phyloP scores from a whole-genome alignment of 2,797 vertebrate species.

The Melanotaenia nigrans region DNA sequence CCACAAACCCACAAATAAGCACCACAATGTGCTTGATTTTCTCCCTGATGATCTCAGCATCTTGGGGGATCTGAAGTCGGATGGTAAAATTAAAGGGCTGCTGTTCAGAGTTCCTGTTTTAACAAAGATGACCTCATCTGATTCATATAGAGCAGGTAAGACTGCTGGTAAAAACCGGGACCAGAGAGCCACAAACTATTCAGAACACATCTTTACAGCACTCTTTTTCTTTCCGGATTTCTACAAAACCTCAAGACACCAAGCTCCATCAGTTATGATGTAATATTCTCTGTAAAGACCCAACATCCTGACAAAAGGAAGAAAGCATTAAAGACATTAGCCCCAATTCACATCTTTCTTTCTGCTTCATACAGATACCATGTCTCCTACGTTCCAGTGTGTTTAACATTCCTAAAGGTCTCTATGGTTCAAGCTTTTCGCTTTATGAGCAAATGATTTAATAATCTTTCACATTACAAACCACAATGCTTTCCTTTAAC shows the following conservation, averaged over 20 bases:
- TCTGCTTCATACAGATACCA: conserved; percentile 32
- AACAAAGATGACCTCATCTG: not conserved
- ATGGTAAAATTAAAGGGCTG: conserved; percentile 42
- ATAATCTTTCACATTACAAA: conserved; percentile 1
- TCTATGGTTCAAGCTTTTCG: conserved; percentile 29
- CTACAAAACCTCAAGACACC: conserved; percentile 25
- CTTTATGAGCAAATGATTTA: conserved; percentile 26
- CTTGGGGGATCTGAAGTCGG: conserved; percentile 37
- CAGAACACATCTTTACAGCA: not conserved
- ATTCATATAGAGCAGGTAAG: conserved; percentile 42
- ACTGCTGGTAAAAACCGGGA: conserved; percentile 7
- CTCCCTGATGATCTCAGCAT: conserved; percentile 43
- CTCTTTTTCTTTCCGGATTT: conserved; percentile 4
- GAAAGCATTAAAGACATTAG: conserved; percentile 55
- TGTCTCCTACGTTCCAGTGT: conserved; percentile 34
- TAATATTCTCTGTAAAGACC: conserved; percentile 25
- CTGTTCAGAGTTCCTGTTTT: conserved; percentile 49
- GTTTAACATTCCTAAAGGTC: conserved; percentile 39
- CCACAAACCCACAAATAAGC: conserved; percentile 73
- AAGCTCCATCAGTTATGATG: conserved; percentile 22
- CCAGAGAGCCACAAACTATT: not conserved
- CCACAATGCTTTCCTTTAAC: not conserved
- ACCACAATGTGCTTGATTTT: conserved; percentile 45
- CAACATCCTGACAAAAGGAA: not conserved
- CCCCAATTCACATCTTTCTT: conserved; percentile 40